Evolutionary conservation across 2,888 invertebrate species (phyloP).

Genomic region (Ischnus inquisitorius): DNA sequence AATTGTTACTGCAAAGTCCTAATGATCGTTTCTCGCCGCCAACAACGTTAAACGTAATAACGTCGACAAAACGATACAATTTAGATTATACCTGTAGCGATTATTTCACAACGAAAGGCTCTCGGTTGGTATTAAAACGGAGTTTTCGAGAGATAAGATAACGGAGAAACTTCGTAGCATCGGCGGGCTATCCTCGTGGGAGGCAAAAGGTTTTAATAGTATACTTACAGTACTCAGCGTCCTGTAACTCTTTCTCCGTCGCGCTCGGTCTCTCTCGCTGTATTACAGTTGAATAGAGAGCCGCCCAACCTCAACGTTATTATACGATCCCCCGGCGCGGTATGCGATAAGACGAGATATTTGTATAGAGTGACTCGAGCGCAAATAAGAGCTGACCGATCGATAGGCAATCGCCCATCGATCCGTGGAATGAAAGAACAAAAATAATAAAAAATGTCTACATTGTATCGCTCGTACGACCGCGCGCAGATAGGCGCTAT

Average conservation of each 20-base stretch:
- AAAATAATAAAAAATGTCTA: conserved; percentile 22
- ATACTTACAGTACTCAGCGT: conserved; percentile 20
- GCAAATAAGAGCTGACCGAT: conserved; percentile 60
- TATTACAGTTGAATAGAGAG: conserved; percentile 11
- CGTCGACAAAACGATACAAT: background rate
- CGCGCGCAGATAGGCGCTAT: conserved; percentile 50
- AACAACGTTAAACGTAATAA: background rate
- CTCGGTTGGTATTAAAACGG: conserved; percentile 17
- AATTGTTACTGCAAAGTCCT: no score
- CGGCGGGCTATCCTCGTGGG: conserved; percentile 45
- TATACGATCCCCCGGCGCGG: conserved; percentile 20
- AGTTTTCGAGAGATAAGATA: conserved; percentile 58
- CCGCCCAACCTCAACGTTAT: conserved; percentile 30
- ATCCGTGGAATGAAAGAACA: conserved; percentile 47
- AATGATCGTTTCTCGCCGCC: background rate
- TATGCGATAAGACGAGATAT: conserved; percentile 59
- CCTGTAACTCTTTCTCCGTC: conserved; percentile 15
- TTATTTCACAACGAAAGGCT: conserved; percentile 21
- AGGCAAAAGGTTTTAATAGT: conserved; percentile 35
- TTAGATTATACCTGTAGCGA: conserved; percentile 19
- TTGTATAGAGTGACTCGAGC: conserved; percentile 47
- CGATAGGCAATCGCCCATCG: conserved; percentile 58
- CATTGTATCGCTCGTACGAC: background rate
- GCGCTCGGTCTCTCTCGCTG: background rate
- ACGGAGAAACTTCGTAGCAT: conserved; percentile 44